Evolutionary conservation across 2,888 invertebrate species (phyloP).

Genomic region (Strigamia maritima): DNA sequence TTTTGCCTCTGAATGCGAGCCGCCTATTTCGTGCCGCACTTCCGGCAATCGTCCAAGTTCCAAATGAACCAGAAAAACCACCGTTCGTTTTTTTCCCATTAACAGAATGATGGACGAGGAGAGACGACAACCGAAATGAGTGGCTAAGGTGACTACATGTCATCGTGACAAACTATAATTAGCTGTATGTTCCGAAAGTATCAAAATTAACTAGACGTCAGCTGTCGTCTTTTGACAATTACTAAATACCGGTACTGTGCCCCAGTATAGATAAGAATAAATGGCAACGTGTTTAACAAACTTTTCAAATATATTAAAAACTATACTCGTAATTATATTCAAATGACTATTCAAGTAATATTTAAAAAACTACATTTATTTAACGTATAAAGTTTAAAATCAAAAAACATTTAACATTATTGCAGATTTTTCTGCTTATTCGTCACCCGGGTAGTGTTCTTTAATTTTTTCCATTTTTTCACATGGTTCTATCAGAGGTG

Average conservation of each 20-base stretch:
- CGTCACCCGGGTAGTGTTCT: not conserved
- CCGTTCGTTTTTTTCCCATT: not conserved
- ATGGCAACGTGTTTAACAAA: no score
- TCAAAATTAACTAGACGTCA: not conserved
- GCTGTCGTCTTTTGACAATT: not conserved
- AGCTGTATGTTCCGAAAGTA: not conserved
- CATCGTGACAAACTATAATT: not conserved
- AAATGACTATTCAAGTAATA: no score
- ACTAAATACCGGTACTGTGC: not conserved
- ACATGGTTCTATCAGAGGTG: not conserved
- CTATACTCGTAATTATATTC: no score
- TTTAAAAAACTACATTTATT: no score
- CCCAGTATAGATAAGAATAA: no score
- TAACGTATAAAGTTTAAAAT: no score
- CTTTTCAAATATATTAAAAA: no score
- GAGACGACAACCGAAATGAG: not conserved
- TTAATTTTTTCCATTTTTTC: not conserved
- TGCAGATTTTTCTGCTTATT: no score
- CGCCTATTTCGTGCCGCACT: not conserved
- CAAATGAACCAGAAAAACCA: not conserved
- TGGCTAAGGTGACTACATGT: slow-evolving; percentile 4
- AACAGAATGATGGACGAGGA: slow-evolving; percentile 1
- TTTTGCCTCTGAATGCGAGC: not conserved
- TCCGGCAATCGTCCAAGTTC: not conserved
- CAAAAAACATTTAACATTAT: not conserved